A percentile compares a stretch with the other conserved stretches of the same genome.
phyloP scores from a whole-genome alignment of 2,113 vertebrate species.

The Clarias gariepinus region DNA sequence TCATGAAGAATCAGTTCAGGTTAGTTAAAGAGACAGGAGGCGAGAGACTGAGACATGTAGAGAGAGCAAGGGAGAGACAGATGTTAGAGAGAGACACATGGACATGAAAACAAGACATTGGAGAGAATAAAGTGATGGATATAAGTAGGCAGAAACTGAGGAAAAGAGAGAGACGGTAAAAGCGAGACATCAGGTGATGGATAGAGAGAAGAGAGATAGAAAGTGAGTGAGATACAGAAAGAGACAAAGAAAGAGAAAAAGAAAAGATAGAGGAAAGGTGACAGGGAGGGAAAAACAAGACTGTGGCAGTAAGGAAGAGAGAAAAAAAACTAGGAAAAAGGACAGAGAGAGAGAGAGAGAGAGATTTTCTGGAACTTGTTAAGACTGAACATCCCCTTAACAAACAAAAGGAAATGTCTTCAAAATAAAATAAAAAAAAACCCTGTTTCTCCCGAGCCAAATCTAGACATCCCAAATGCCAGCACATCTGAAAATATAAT shows the following conservation, averaged over 20 bases:
- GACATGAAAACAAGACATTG: not conserved
- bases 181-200: not conserved
- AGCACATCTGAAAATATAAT: slow-evolving; percentile 42
- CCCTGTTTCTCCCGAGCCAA: slow-evolving; percentile 18
- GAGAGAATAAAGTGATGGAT: not conserved
- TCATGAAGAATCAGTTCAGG: not conserved
- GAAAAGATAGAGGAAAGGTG: not conserved
- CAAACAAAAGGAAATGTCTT: slow-evolving; percentile 38
- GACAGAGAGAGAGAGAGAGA: not conserved
- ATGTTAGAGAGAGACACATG: not conserved
- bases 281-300: not conserved
- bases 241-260: not conserved
- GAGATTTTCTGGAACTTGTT: slow-evolving; percentile 18
- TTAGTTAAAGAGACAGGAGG: not conserved
- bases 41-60: not conserved
- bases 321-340: not conserved
- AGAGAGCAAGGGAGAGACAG: not conserved
- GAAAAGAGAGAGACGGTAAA: not conserved
- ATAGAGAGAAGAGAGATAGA: not conserved
- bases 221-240: not conserved
- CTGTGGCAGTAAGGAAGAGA: not conserved
- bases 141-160: not conserved
- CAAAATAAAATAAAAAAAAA: not conserved
- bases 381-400: slow-evolving; percentile 5
- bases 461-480: slow-evolving; percentile 45